phyloP scores from a whole-genome alignment of 2,888 invertebrate genomes.

The Calliphora vomitoria region DNA sequence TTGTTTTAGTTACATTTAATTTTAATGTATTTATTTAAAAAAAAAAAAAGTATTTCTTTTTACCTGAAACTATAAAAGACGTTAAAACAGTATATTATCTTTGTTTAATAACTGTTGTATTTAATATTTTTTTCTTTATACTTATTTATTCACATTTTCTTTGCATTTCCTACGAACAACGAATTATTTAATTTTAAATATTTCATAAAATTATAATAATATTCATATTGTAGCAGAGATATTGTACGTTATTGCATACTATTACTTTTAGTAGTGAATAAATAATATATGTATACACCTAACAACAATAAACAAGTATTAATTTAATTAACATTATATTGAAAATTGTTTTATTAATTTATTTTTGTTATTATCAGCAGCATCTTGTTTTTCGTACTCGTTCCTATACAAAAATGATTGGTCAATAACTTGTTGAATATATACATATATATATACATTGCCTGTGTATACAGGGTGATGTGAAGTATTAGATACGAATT shows the following conservation, averaged over 20 bases:
- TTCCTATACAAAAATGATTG: not conserved
- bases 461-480: too few relatives aligned
- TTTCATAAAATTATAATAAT: constrained; percentile 31
- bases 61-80: constrained; percentile 63
- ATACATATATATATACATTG: not conserved
- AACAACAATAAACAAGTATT: constrained; percentile 67
- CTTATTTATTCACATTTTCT: constrained; percentile 47
- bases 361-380: constrained; percentile 18
- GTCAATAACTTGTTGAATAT: not conserved
- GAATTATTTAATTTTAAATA: constrained; percentile 57
- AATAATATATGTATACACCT: constrained; percentile 33
- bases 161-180: constrained; percentile 64
- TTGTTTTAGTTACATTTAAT: constrained; percentile 43
- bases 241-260: constrained; percentile 67
- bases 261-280: constrained; percentile 61
- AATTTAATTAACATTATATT: constrained; percentile 50
- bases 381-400: constrained; percentile 9
- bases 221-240: constrained; percentile 49
- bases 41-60: constrained; percentile 51
- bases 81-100: constrained; percentile 48
- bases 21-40: constrained; percentile 53
- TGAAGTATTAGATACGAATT: too few relatives aligned
- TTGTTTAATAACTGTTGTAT: constrained; percentile 60
- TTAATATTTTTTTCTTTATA: constrained; percentile 45
- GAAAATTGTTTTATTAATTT: constrained; percentile 56